Percentiles rank a stretch among this genome's conserved stretches.
Conservation (phyloP, 2,797 vertebrate species). For the Tokudaia tokunoshimensis region DNA sequence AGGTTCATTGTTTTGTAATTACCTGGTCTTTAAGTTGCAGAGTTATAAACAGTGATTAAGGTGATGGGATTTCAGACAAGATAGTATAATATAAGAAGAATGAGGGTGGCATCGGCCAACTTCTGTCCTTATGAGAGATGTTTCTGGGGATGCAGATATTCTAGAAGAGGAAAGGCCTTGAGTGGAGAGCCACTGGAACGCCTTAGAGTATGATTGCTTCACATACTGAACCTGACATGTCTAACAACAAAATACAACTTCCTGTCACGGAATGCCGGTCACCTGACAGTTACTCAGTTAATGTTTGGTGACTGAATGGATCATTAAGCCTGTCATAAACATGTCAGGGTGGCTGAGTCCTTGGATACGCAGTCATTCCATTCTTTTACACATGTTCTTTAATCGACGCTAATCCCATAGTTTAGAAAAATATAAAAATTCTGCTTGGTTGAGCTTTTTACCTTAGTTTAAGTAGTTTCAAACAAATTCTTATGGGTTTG, state of each 20-base stretch:
- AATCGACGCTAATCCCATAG: slow-evolving; percentile 36
- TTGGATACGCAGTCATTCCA: not conserved
- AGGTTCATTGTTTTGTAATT: slow-evolving; percentile 39
- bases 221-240: not conserved
- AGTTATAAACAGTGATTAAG: slow-evolving; percentile 58
- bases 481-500: slow-evolving; percentile 45
- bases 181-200: not conserved
- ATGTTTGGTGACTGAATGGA: slow-evolving; percentile 30
- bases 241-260: not conserved
- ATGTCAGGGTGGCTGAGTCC: not conserved
- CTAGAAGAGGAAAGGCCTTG: slow-evolving; percentile 57
- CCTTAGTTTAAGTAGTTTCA: slow-evolving; percentile 58
- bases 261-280: not conserved
- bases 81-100: slow-evolving; percentile 40
- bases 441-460: slow-evolving; percentile 38
- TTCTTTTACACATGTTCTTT: slow-evolving; percentile 41
- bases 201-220: not conserved
- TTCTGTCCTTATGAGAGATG: slow-evolving; percentile 35
- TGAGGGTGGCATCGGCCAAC: slow-evolving; percentile 39
- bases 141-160: slow-evolving; percentile 21
- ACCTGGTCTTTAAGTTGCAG: slow-evolving; percentile 50
- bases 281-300: slow-evolving; percentile 40
- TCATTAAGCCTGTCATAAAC: slow-evolving; percentile 20
- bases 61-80: slow-evolving; percentile 53
- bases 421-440: slow-evolving; percentile 8